phyloP scores from a whole-genome alignment of 2,113 vertebrate species.

The Ctenomys sociabilis region DNA sequence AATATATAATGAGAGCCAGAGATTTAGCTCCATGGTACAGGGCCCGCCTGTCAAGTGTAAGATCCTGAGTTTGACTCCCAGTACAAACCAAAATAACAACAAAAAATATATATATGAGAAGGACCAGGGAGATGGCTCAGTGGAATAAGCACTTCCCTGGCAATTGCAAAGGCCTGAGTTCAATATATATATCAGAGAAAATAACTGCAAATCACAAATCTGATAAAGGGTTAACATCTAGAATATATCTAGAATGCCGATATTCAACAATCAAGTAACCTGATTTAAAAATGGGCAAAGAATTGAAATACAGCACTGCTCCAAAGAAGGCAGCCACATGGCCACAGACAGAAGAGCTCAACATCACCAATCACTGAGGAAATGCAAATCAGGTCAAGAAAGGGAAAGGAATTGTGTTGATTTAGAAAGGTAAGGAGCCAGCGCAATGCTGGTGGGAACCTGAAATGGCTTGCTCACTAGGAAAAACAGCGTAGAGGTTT shows the following conservation, averaged over 20 bases:
- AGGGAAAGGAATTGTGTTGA: neutral
- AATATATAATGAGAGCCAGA: neutral
- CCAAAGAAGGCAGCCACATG: neutral
- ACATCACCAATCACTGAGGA: neutral
- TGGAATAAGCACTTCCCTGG: too few relatives aligned
- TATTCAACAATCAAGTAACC: neutral
- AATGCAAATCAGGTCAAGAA: neutral
- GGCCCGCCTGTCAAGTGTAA: too few relatives aligned
- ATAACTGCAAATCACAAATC: neutral
- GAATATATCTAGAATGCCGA: neutral
- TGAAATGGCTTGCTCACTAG: neutral
- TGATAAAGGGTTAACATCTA: neutral
- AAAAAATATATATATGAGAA: too few relatives aligned
- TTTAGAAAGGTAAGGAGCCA: neutral
- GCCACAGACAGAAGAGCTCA: neutral
- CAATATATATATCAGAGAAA: neutral
- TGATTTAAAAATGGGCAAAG: neutral
- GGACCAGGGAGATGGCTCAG: too few relatives aligned
- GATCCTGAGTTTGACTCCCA: too few relatives aligned
- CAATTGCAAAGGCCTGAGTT: too few relatives aligned
- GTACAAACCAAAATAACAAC: too few relatives aligned
- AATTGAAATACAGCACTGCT: neutral
- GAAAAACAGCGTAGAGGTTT: neutral
- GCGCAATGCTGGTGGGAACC: neutral
- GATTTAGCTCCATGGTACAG: too few relatives aligned